Evolutionary conservation across 1,140 invertebrate species (phyloP), one percentile per base, ranked within the genome.

Genomic region (Saccostrea glomerata): DNA sequence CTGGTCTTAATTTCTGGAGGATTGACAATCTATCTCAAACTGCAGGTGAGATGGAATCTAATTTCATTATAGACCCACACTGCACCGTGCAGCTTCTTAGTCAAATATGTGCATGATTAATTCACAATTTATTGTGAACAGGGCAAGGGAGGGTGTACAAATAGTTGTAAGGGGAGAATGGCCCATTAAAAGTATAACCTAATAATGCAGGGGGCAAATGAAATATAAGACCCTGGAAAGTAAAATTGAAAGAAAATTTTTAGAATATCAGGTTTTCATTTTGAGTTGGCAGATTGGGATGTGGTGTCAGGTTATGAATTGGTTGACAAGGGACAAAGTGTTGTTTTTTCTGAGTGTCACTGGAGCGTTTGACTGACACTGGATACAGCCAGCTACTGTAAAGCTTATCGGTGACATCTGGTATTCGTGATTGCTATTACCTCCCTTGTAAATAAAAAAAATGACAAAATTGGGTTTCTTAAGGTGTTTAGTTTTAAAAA

Each of bases 291-390:
- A 77, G 70, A 77, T 30, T 36, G 70, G 30, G 70, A 17, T 77
- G 25, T 6, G 17, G 58, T 63, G 23, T 77, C 11, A 25, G 70
- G 11, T 66, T 66, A 30, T 66, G 25, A 17, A 77, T 15, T 36
- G 7, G 25, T 77, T 25, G 70, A 77, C 30, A 73, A 66, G 70
- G 70, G 30, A 77, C 13, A 25, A 25, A 77, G 70, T 77, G 70
- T 47, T 47, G 47, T 77, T 36, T 77, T 77, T 77, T 77, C 11
- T 30, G 30, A 30, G 15, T 77, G 70, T 77, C 70, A 77, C 25
- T 77, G 23, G 70, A 77, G 30, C 70, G 25, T 77, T 77, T 77
- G 70, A 77, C 70, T 30, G 70, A 77, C 70, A 77, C 25, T 17
- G 25, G 70, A 77, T 77, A 77, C 70, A 77, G 70, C 15, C 23